Evolutionary conservation across 2,113 vertebrate species (phyloP).

Genomic region (Scolopax mira): DNA sequence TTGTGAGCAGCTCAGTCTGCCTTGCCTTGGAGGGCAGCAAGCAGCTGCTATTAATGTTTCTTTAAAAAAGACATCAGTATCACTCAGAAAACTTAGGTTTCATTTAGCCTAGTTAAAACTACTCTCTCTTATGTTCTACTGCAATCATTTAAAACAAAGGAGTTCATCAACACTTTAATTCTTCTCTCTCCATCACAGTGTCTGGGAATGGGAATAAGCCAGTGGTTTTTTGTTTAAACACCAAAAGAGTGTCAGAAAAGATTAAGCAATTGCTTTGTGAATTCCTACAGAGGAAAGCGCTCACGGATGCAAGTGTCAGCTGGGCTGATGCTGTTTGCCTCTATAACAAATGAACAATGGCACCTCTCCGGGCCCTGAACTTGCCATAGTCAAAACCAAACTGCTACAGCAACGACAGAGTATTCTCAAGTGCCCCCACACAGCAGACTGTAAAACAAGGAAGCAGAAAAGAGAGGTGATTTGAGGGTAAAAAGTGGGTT

Average conservation of each 20-base stretch:
- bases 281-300: background rate
- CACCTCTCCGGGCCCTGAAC: background rate
- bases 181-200: background rate
- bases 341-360: constrained; percentile 30
- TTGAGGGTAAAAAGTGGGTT: background rate
- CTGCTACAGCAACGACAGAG: background rate
- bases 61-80: background rate
- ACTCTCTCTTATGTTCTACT: background rate
- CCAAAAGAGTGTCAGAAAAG: constrained; percentile 39
- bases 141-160: constrained; percentile 15
- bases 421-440: rapidly evolving
- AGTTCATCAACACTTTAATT: constrained; percentile 13
- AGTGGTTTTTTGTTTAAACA: constrained; percentile 28
- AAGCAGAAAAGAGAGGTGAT: background rate
- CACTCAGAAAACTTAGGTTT: background rate
- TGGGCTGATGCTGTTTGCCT: constrained; percentile 30
- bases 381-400: background rate
- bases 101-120: constrained; percentile 17
- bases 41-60: background rate
- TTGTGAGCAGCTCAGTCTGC: background rate
- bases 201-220: background rate
- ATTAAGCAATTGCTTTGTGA: constrained; percentile 29
- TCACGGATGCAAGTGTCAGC: background rate
- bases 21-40: background rate
- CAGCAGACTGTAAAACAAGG: background rate